Percentiles rank a stretch among this genome's conserved stretches.
These are phyloP conservation scores for Sitta europaea DNA, from an alignment of 2,113 vertebrate species.

Conservation along the genomic window DNA sequence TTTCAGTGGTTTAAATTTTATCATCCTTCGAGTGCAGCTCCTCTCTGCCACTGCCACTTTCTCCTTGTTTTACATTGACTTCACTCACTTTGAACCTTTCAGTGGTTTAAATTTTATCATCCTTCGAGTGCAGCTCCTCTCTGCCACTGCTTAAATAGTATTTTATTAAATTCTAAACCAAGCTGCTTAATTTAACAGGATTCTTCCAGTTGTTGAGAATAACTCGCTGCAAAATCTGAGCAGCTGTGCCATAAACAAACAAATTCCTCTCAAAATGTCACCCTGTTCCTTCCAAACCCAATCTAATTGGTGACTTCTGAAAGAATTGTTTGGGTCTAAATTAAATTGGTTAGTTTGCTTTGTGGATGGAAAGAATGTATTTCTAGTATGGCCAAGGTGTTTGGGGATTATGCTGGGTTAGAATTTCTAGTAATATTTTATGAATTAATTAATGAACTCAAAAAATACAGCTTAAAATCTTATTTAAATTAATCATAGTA, in stretches of 20 bases:
- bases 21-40: not conserved
- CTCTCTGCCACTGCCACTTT: not conserved
- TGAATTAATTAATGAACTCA: not conserved
- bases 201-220: slow-evolving; percentile 8
- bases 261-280: not conserved
- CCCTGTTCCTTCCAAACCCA: not conserved
- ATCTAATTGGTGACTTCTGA: not conserved
- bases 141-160: not conserved
- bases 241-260: not conserved
- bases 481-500: not conserved
- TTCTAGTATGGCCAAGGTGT: not conserved
- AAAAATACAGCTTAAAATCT: not conserved
- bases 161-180: not conserved
- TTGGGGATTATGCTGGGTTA: not conserved
- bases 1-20: not conserved
- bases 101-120: not conserved
- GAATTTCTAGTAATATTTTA: not conserved
- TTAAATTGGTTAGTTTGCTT: not conserved
- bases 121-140: not conserved
- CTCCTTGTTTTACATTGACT: not conserved
- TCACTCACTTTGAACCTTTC: not conserved
- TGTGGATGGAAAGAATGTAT: not conserved
- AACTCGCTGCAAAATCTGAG: slow-evolving; percentile 10
- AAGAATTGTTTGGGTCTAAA: not conserved
- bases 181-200: not conserved